Percentiles rank a stretch among this genome's conserved stretches.
These are phyloP conservation scores for Vandiemenella viatica DNA, from an alignment of 2,888 invertebrate species.

Conservation along the genomic window DNA sequence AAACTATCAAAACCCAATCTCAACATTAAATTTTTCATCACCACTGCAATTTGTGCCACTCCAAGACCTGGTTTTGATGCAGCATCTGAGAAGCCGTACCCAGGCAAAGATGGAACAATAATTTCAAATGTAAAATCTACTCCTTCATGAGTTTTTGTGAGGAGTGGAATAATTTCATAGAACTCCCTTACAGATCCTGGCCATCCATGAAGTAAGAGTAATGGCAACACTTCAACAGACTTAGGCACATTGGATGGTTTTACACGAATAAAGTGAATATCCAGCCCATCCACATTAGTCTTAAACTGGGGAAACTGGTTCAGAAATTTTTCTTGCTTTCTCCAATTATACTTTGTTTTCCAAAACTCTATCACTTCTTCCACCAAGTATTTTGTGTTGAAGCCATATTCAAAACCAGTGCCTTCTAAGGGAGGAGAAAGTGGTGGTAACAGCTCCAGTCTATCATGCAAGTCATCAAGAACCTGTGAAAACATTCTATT, in stretches of 20 bases:
- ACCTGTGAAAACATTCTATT: slow-evolving; percentile 32
- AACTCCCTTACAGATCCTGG: slow-evolving; percentile 72
- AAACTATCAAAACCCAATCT: slow-evolving; percentile 49
- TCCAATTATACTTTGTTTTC: slow-evolving; percentile 61
- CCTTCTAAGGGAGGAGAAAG: slow-evolving; percentile 40
- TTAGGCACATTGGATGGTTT: slow-evolving; percentile 37
- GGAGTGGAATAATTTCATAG: slow-evolving; percentile 52
- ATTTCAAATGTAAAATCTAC: slow-evolving; percentile 50
- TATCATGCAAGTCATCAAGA: slow-evolving; percentile 41
- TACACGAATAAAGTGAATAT: slow-evolving; percentile 60
- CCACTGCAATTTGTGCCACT: slow-evolving; percentile 33
- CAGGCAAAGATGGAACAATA: slow-evolving; percentile 50
- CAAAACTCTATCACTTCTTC: slow-evolving; percentile 58
- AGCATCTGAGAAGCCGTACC: slow-evolving; percentile 49
- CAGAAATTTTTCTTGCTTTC: slow-evolving; percentile 47
- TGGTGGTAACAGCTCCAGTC: slow-evolving; percentile 30
- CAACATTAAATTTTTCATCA: slow-evolving; percentile 52
- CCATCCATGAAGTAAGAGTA: slow-evolving; percentile 72
- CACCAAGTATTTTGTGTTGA: slow-evolving; percentile 54
- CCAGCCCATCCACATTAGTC: slow-evolving; percentile 50
- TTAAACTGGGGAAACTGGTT: slow-evolving; percentile 60
- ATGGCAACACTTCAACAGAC: slow-evolving; percentile 38
- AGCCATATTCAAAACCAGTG: slow-evolving; percentile 70
- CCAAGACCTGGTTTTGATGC: slow-evolving; percentile 20
- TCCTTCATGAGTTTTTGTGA: slow-evolving; percentile 36